phyloP scores from a whole-genome alignment of 2,888 invertebrate species.

The Biston betularia region DNA sequence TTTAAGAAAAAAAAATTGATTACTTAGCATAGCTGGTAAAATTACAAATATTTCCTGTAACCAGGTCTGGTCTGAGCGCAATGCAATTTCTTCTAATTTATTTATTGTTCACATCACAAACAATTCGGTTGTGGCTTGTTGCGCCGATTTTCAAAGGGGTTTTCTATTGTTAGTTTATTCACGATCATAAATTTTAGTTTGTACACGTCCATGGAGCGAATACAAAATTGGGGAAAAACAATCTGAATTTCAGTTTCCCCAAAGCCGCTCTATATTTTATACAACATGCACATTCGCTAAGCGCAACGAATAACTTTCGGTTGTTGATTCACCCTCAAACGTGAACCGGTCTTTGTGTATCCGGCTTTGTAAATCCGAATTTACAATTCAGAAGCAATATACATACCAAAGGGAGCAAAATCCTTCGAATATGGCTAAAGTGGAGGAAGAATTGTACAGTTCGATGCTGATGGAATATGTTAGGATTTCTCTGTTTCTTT shows the following conservation, averaged over 20 bases:
- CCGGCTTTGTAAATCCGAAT: conserved; percentile 42
- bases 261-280: conserved; percentile 24
- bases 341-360: conserved; percentile 34
- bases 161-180: conserved; percentile 3
- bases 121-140: background rate
- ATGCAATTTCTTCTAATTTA: no score
- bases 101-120: no score
- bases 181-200: conserved; percentile 21
- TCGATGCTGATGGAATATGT: conserved; percentile 12
- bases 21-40: no score
- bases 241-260: conserved; percentile 16
- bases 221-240: conserved; percentile 27
- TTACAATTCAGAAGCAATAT: conserved; percentile 42
- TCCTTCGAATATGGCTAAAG: conserved; percentile 20
- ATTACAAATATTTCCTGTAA: no score
- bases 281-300: conserved; percentile 37
- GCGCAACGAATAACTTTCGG: conserved; percentile 39
- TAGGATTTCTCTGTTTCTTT: conserved; percentile 22
- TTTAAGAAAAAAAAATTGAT: no score
- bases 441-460: conserved; percentile 20
- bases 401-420: conserved; percentile 37
- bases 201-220: conserved; percentile 19
- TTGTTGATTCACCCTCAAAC: conserved; percentile 43
- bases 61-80: no score
- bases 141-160: background rate